Base-by-base conservation (phyloP, 1,140 invertebrate genomes). In the Lasioglossum albipes region DNA sequence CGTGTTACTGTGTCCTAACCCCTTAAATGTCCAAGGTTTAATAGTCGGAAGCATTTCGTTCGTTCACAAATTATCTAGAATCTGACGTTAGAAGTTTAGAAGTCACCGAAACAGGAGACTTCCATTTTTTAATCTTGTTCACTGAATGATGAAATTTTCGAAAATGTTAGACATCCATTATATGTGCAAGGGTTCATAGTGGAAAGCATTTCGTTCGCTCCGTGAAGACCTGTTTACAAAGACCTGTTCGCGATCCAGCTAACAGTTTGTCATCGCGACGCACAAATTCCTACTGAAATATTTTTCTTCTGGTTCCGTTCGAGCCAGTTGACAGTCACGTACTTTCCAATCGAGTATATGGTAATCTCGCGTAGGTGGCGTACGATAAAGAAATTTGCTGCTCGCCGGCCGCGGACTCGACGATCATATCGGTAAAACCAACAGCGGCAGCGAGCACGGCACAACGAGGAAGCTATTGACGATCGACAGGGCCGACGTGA, bases 391-490 rank as follows among this genome's bases (percentile, higher is more conserved):
- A 83, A 83, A 75, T 83, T 75, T 81, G 73, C 72, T 75, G 72
- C 59, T n/a, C 45, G 67, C 49, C 31, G 42, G 27, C 20, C 36
- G 42, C 57, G 61, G 62, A 12, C 42, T 54, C 72, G 41, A 61
- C 64, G 79, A 80, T 80, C 79, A 75, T 80, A 80, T 80, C 79
- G 31, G 72, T 54, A n/a, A 36, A 49, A 69, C 69, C 62, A 66
- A 52, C 45, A 42, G 22, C 41, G 20, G 22, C 61, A 45, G n/a
- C 49, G n/a, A 16, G 13, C 31, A 52, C 75, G 27, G 57, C 13
- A 65, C 79, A 80, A 80, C 79, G 73, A 75, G 79, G 79, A 80
- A 80, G 79, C 79, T 69, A 80, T 80, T 75, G 79, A 75, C 79
- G 79, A 80, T 80, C 79, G 73, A 75, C 79, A 69, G 73, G n/a